A percentile compares a stretch with the other conserved stretches of the same genome.
Evolutionary conservation across 2,888 invertebrate species (phyloP).

Genomic region (Eugnorisma glareosa): DNA sequence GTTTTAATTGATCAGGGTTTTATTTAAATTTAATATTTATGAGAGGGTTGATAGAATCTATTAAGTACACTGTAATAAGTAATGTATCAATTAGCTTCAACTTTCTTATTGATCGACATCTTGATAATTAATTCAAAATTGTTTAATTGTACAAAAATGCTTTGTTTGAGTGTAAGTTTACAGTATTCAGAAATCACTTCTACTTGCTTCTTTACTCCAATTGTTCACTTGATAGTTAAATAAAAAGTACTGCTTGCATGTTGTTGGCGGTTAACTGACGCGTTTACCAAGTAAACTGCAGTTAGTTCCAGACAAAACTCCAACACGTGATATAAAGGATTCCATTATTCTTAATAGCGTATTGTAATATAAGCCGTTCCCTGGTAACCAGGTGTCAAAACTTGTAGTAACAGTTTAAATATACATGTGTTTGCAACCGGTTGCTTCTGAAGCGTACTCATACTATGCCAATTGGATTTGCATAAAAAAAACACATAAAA

Average conservation of each 20-base stretch:
- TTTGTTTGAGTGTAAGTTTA: neutral
- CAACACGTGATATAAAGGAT: constrained; percentile 23
- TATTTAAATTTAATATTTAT: neutral
- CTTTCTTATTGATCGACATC: neutral
- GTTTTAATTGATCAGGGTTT: neutral
- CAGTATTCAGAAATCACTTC: neutral
- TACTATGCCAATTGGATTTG: constrained; percentile 23
- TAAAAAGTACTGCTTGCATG: neutral
- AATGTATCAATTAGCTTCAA: neutral
- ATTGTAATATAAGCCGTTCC: constrained; percentile 41
- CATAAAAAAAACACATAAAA: constrained; percentile 17
- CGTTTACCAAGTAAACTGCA: constrained; percentile 21
- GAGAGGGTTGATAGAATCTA: neutral
- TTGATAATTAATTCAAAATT: neutral
- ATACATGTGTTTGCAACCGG: constrained; percentile 28
- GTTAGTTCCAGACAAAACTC: constrained; percentile 31
- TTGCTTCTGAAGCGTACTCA: neutral
- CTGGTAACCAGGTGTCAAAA: constrained; percentile 40
- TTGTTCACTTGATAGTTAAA: neutral
- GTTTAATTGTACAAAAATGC: neutral
- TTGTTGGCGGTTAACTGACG: constrained; percentile 7
- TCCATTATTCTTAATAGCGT: constrained; percentile 36
- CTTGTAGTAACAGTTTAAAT: constrained; percentile 38
- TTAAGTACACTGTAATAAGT: neutral
- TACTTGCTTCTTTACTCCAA: neutral